Evolutionary conservation across 1,140 invertebrate genomes (phyloP).

Genomic region (Scaptomyza montana): DNA sequence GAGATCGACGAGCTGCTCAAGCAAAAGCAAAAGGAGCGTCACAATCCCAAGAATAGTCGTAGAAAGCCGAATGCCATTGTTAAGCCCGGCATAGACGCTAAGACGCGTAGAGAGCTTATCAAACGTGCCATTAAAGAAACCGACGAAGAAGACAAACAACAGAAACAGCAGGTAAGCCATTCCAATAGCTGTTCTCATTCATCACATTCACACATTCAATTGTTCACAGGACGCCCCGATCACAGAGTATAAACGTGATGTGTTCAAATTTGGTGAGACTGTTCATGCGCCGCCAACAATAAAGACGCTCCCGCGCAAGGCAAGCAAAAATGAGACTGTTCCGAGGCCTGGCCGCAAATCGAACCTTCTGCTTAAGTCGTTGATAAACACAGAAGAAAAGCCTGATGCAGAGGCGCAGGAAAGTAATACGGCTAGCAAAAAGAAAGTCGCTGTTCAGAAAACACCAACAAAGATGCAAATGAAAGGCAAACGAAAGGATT

Average conservation of each 20-base stretch:
- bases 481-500: constrained; percentile 86
- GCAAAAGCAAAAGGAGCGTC: constrained; percentile 78
- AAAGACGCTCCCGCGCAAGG: constrained; percentile 84
- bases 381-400: constrained; percentile 43
- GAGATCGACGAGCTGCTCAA: constrained; percentile 84
- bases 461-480: constrained; percentile 78
- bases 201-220: neutral
- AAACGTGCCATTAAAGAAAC: constrained; percentile 71
- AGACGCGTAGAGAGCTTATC: constrained; percentile 82
- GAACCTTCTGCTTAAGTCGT: constrained; percentile 85
- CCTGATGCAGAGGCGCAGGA: constrained; percentile 27
- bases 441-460: constrained; percentile 9
- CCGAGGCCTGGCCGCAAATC: constrained; percentile 85
- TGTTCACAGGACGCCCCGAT: constrained; percentile 20
- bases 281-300: constrained; percentile 87
- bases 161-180: constrained; percentile 29
- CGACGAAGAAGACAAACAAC: constrained; percentile 71
- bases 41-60: constrained; percentile 75
- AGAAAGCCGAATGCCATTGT: constrained; percentile 41
- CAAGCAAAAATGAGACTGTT: constrained; percentile 71
- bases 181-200: no score
- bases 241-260: constrained; percentile 84
- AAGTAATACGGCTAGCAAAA: constrained; percentile 13
- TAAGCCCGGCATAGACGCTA: constrained; percentile 81
- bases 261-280: constrained; percentile 87